A percentile compares a stretch with the other conserved stretches of the same genome.
These are phyloP conservation scores for Xylota segnis DNA, from an alignment of 2,888 invertebrate species.

Conservation along the genomic window DNA sequence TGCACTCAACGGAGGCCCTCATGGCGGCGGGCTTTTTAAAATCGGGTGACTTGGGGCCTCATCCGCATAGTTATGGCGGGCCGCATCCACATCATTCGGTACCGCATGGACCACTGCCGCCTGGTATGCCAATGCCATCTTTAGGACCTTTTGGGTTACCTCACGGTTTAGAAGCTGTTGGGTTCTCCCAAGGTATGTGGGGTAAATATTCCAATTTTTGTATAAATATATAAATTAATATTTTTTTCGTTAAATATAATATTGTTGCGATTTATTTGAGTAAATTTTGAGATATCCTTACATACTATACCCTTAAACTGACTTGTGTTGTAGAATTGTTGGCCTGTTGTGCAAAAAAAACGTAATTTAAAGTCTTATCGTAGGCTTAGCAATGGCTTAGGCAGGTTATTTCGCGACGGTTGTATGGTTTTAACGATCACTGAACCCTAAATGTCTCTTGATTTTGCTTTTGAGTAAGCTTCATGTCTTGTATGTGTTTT, in stretches of 20 bases:
- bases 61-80: conserved; percentile 84
- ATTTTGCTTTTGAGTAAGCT: too few relatives aligned
- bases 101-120: conserved; percentile 84
- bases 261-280: conserved; percentile 68
- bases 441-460: too few relatives aligned
- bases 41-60: conserved; percentile 84
- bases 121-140: conserved; percentile 85
- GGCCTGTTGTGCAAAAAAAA: too few relatives aligned
- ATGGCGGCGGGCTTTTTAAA: conserved; percentile 85
- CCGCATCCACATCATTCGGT: conserved; percentile 84
- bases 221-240: conserved; percentile 41
- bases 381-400: too few relatives aligned
- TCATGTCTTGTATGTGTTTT: too few relatives aligned
- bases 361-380: too few relatives aligned
- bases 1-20: conserved; percentile 85
- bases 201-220: conserved; percentile 84
- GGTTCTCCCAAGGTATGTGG: conserved; percentile 85
- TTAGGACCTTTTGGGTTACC: conserved; percentile 85
- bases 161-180: conserved; percentile 85
- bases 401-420: too few relatives aligned
- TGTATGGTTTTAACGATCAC: too few relatives aligned
- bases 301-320: too few relatives aligned
- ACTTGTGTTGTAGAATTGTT: too few relatives aligned
- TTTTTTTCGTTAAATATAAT: conserved; percentile 17
- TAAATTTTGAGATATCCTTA: not conserved